Percentiles rank a stretch among this genome's conserved stretches.
Conservation (phyloP, 2,113 vertebrate species). For the Laterallus jamaicensis region DNA sequence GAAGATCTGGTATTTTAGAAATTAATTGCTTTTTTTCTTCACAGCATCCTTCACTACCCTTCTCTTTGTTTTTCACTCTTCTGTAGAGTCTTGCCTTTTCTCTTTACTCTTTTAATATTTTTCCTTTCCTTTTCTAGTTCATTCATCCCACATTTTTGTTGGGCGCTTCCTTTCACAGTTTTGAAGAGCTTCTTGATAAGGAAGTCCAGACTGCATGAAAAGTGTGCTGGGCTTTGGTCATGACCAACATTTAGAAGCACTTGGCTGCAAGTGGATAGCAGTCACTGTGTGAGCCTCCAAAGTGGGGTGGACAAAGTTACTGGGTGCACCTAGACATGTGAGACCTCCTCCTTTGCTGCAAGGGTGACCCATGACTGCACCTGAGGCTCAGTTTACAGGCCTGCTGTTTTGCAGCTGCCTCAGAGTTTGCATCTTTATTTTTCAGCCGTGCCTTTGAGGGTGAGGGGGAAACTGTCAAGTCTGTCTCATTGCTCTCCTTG, state of each 20-base stretch:
- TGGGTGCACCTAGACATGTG: rapidly evolving
- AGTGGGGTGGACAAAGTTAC: neutral
- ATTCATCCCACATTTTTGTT: neutral
- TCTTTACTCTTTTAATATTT: neutral
- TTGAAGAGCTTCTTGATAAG: neutral
- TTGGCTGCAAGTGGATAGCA: neutral
- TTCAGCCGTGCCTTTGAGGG: neutral
- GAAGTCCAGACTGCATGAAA: neutral
- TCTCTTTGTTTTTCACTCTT: neutral
- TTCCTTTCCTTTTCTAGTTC: neutral
- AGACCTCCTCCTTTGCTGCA: neutral
- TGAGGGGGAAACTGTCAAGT: neutral
- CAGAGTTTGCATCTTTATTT: neutral
- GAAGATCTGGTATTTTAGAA: neutral
- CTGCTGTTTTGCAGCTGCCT: neutral
- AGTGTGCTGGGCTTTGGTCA: neutral
- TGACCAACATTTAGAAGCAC: neutral
- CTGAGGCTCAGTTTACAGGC: neutral
- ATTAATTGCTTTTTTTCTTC: neutral
- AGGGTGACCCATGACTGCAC: neutral
- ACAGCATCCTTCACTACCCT: neutral
- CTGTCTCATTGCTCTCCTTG: neutral
- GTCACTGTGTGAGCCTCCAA: neutral
- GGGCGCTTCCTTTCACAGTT: neutral
- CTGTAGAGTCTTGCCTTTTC: neutral